These are phyloP conservation scores for Turritopsis dohrnii DNA, from an alignment of 30 jellyfish, hydroid and myxozoan species.

Conservation along the genomic window DNA sequence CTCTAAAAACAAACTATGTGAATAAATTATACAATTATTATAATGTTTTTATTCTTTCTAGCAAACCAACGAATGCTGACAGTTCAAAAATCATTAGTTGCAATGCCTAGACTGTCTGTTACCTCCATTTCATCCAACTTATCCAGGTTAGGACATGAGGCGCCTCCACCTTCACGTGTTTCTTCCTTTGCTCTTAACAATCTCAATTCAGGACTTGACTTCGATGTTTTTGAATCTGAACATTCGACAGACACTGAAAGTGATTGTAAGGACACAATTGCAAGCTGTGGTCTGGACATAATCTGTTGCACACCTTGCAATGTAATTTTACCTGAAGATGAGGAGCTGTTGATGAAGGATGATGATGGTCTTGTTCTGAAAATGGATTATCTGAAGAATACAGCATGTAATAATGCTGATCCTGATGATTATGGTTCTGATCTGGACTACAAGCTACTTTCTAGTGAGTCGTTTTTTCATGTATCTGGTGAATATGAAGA, in stretches of 20 bases:
- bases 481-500: not conserved
- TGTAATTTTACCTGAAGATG: not conserved
- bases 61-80: slow-evolving; percentile 8
- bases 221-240: not conserved
- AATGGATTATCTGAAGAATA: not conserved
- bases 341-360: not conserved
- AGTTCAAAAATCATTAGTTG: slow-evolving; percentile 30
- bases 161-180: slow-evolving; percentile 11
- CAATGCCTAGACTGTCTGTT: slow-evolving; percentile 13
- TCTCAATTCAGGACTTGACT: not conserved
- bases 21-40: no score
- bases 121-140: not conserved
- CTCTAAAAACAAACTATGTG: no score
- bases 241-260: not conserved
- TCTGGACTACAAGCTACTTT: not conserved
- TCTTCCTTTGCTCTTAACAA: not conserved
- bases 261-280: not conserved
- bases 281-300: not conserved
- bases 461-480: not conserved
- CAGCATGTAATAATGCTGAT: not conserved
- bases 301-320: not conserved
- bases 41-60: not conserved
- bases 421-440: not conserved
- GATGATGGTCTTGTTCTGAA: not conserved
- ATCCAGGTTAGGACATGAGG: slow-evolving; percentile 2